These are phyloP conservation scores for Poecilobothrus nobilitatus DNA, from an alignment of 2,888 invertebrate genomes.

Conservation along the genomic window DNA sequence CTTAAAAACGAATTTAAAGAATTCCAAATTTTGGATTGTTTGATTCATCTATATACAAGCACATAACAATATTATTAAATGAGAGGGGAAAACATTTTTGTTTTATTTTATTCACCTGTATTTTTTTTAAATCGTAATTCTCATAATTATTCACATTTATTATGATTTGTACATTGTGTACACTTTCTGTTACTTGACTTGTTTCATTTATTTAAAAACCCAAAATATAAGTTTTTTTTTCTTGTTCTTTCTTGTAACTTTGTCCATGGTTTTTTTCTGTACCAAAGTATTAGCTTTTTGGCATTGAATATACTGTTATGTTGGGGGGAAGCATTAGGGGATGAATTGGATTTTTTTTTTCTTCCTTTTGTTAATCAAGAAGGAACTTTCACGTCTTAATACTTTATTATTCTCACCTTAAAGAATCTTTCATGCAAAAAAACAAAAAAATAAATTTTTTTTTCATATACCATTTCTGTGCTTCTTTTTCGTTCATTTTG, in stretches of 20 bases:
- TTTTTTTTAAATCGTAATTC: not conserved
- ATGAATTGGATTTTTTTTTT: not conserved
- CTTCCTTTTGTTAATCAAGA: not conserved
- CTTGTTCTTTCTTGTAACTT: not conserved
- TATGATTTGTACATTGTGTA: not conserved
- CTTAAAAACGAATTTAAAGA: not conserved
- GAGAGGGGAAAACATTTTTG: not conserved
- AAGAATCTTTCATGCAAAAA: not conserved
- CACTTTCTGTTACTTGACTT: not conserved
- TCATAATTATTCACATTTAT: not conserved
- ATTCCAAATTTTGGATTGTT: not conserved
- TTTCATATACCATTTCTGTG: too few relatives aligned
- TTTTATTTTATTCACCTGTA: not conserved
- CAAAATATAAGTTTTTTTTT: not conserved
- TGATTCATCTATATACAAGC: too few relatives aligned
- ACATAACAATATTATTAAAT: too few relatives aligned
- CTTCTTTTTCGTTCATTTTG: too few relatives aligned
- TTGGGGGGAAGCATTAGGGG: too few relatives aligned
- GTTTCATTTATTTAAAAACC: not conserved
- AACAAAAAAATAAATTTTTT: not conserved
- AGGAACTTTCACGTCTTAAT: conserved; percentile 9
- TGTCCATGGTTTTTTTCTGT: too few relatives aligned
- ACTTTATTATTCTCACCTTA: conserved; percentile 7
- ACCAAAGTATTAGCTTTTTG: too few relatives aligned
- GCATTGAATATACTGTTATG: too few relatives aligned